Evolutionary conservation across 2,888 invertebrate species (phyloP), one percentile per base, ranked within the genome.

Genomic region (Hypena proboscidalis): DNA sequence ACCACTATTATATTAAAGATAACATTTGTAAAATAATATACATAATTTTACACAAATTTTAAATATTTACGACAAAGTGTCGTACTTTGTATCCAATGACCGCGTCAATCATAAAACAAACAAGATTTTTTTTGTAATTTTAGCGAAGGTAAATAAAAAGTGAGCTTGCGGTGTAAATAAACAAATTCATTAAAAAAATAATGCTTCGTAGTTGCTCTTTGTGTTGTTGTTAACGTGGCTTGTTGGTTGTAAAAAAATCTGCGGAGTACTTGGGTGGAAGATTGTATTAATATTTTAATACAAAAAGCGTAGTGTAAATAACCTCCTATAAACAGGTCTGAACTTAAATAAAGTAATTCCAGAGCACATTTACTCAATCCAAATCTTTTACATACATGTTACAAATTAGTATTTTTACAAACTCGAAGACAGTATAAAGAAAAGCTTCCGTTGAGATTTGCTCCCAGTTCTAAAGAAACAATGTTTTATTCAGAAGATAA

Each of bases 401-500:
- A 22, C 9, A 11, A 33, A 56, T 52, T 38, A 41, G 33, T 40
- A 34, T 52, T 50, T 42, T 33, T 43, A 36, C 46, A 44, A 37
- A 43, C 36, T 57, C 47, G 50, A 60, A 63, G 62, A 71, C 64
- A 62, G 54, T 61, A 67, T 71, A 67, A 62, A 70, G 46, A 54
- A 70, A 68, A 70, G 61, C 62, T 67, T 67, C 64, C 58, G 56
- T 69, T 66, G 66, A 74, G 69, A 74, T 77, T 79, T 74, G 67
- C 72, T 74, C 69, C 64, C 70, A 67, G 71, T 70, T 74, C 70
- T 70, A 75, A 74, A 76, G 69, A 72, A 68, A 72, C 58, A 62
- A 85, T 86, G 83, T 85, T 82, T 86, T 85, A 87, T 87, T 85
- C 84, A 87, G 65, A 55, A 78, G 75, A 75, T 78, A 80, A 79